Base-by-base conservation (phyloP, 2,113 vertebrate species). In the Copsychus sechellarum region DNA sequence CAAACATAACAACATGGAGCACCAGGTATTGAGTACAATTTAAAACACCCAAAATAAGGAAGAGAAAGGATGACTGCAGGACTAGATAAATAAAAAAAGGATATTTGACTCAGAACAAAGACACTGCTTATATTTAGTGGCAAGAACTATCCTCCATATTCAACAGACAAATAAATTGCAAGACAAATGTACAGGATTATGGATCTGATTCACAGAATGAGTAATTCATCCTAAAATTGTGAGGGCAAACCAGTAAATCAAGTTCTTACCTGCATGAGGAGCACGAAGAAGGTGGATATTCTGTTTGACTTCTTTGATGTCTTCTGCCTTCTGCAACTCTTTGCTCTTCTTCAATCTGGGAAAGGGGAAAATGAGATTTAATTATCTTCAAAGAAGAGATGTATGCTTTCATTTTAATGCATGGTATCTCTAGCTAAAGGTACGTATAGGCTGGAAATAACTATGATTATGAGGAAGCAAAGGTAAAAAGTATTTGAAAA, bases 241-340 rank as follows among this genome's bases (percentile, higher is more conserved):
- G 36, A 14, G 51, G 15, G 25, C 5, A 36, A 80, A 84, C 12
- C 22, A 76, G 43, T 14, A 69, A 62, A 56, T 42, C 65, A 54
- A 83, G 31, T 25, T 76, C 96, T 97, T 96, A 99, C 99, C 98
- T 93, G 99, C 99, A 93, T 99, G 98, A 18, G 99, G 99, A 45
- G 99, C 99, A 96, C 98, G 98, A 97, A 99, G 98, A 58, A 99
- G 99, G 91, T 99, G 99, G 81, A 99, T 99, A 73, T 98, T 99
- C 93, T 99, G 99, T 96, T 99, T 99, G 92, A 99, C 99, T 98
- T 99, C 99, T 92, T 70, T 98, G 97, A 99, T 99, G 81, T 98
- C 99, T 93, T 99, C 98, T 71, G 98, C 99, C 83, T 99, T 99
- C 97, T 99, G 98, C 84, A 99, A 93, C 90, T 99, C 98, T 97